These are phyloP conservation scores for Trematomus bernacchii DNA, from an alignment of 2,797 vertebrate genomes.

Conservation along the genomic window DNA sequence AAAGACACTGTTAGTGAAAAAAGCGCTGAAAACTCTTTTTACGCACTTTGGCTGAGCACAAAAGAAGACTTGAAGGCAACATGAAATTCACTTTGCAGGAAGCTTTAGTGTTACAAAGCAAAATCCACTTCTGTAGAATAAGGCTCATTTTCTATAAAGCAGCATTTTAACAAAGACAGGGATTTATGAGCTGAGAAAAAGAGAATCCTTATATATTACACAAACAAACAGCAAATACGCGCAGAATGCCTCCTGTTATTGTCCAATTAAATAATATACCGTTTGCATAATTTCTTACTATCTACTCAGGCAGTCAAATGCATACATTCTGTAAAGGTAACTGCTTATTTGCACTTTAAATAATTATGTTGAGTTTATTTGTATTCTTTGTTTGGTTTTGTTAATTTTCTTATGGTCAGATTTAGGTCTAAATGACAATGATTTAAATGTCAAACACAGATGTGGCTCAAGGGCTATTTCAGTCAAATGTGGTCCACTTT, in stretches of 20 bases:
- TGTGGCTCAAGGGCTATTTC: not conserved
- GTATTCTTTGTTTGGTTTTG: not conserved
- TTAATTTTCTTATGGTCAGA: not conserved
- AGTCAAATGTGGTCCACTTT: not conserved
- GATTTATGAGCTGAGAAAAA: not conserved
- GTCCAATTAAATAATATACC: not conserved
- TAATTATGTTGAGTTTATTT: not conserved
- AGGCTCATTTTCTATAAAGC: not conserved
- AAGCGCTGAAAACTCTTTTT: conserved; percentile 5
- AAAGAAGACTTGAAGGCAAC: conserved; percentile 6
- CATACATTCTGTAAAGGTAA: not conserved
- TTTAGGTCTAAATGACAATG: not conserved
- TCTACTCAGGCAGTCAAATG: no score
- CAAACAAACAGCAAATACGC: not conserved
- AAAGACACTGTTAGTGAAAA: conserved; percentile 16
- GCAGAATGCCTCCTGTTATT: not conserved
- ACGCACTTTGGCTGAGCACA: conserved; percentile 40
- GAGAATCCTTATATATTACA: not conserved
- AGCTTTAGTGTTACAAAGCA: not conserved
- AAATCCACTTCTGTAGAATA: not conserved
- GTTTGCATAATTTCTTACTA: not conserved
- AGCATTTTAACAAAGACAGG: not conserved
- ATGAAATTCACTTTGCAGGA: conserved; percentile 19
- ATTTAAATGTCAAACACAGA: conserved; percentile 17
- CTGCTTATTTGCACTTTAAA: not conserved